These are phyloP conservation scores for Pelecanoides urinatrix DNA, from an alignment of 2,113 vertebrate genomes.

Conservation along the genomic window DNA sequence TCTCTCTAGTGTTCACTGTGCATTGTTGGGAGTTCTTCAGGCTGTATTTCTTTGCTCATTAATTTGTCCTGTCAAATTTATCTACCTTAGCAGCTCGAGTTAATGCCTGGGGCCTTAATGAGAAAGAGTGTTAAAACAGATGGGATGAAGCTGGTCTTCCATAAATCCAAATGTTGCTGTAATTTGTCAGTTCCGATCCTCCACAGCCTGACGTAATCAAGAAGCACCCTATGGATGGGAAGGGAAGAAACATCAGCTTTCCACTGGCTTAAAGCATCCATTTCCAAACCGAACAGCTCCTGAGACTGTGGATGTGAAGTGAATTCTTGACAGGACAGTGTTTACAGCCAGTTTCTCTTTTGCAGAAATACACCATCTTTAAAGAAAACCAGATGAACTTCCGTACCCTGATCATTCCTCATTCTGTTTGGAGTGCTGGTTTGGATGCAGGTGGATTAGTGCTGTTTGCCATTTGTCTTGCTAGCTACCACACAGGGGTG, in stretches of 20 bases:
- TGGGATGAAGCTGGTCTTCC: neutral
- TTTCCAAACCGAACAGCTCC: neutral
- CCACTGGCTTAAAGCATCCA: neutral
- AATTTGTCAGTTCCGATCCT: neutral
- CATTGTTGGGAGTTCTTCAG: neutral
- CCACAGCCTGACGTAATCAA: neutral
- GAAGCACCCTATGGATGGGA: neutral
- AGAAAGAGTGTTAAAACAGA: neutral
- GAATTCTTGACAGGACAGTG: neutral
- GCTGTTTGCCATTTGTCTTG: neutral
- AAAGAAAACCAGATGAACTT: neutral
- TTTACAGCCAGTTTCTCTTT: neutral
- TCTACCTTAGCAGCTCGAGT: neutral
- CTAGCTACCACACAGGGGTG: neutral
- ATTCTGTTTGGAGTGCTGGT: neutral
- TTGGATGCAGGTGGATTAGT: neutral
- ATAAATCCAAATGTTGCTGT: neutral
- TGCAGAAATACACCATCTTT: neutral
- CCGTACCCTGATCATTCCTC: neutral
- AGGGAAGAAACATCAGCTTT: neutral
- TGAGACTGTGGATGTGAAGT: neutral
- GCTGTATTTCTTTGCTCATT: neutral
- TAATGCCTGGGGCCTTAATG: neutral
- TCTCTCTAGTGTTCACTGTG: neutral
- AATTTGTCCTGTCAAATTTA: neutral